phyloP scores from a whole-genome alignment of 2,113 vertebrate genomes.

The Lophochroa leadbeateri region DNA sequence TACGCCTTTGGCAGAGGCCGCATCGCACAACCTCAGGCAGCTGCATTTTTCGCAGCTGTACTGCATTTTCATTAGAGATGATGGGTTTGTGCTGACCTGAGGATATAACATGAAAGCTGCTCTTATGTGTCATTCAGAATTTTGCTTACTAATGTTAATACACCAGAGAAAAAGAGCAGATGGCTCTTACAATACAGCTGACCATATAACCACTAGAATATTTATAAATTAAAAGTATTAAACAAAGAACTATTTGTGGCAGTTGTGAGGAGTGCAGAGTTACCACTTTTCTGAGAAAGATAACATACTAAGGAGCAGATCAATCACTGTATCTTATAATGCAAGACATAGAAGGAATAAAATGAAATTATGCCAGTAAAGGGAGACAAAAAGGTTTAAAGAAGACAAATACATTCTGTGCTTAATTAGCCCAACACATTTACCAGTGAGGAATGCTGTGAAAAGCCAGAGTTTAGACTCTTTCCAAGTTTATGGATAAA shows the following conservation, averaged over 20 bases:
- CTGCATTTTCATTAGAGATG: not conserved
- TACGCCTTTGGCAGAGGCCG: not conserved
- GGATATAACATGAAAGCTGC: not conserved
- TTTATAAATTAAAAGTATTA: not conserved
- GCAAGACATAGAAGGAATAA: not conserved
- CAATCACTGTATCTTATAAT: not conserved
- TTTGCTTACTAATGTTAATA: not conserved
- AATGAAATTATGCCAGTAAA: not conserved
- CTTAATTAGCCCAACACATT: not conserved
- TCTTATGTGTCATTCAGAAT: not conserved
- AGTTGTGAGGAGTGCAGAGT: not conserved
- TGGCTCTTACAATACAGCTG: not conserved
- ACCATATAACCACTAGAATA: not conserved
- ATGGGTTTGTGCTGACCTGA: not conserved
- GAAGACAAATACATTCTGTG: not conserved
- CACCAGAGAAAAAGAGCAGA: not conserved
- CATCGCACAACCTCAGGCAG: not conserved
- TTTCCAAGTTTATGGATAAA: not conserved
- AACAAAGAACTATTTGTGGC: not conserved
- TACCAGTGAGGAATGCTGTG: not conserved
- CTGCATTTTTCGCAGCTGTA: not conserved
- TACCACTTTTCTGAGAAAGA: not conserved
- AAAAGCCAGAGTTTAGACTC: not conserved
- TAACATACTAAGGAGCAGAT: not conserved
- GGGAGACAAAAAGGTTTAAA: not conserved